A percentile compares a stretch with the other conserved stretches of the same genome.
Conservation (phyloP, 2,888 invertebrate species). For the Herminia tarsipennalis region DNA sequence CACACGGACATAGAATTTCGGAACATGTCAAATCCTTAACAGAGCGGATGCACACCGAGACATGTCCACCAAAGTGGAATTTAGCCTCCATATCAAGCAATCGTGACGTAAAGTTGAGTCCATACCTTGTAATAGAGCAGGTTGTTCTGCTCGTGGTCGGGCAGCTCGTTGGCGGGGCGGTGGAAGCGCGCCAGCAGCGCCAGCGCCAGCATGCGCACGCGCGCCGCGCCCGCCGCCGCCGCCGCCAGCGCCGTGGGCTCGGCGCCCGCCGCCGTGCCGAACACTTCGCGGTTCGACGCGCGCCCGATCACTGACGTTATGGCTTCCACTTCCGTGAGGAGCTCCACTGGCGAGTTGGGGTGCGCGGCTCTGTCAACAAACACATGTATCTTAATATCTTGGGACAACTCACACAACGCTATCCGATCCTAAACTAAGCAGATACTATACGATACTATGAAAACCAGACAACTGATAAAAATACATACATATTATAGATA, state of each 20-base stretch:
- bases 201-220: conserved; percentile 91
- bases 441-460: too few relatives aligned
- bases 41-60: too few relatives aligned
- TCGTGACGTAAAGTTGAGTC: too few relatives aligned
- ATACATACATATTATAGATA: too few relatives aligned
- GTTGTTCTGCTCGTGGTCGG: conserved; percentile 37
- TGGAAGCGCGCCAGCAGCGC: conserved; percentile 90
- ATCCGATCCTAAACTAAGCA: too few relatives aligned
- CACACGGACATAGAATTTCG: too few relatives aligned
- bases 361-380: conserved; percentile 75
- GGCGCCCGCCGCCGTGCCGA: conserved; percentile 51
- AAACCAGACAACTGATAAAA: too few relatives aligned
- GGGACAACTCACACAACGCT: too few relatives aligned
- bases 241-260: conserved; percentile 70
- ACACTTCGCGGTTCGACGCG: conserved; percentile 85
- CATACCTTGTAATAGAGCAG: conserved; percentile 64
- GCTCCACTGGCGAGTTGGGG: conserved; percentile 87
- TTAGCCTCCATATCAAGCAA: too few relatives aligned
- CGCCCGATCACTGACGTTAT: conserved; percentile 91
- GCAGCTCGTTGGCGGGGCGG: conserved; percentile 37
- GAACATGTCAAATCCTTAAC: too few relatives aligned
- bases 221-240: conserved; percentile 85
- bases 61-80: too few relatives aligned
- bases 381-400: too few relatives aligned
- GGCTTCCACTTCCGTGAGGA: conserved; percentile 91